These are phyloP conservation scores for Marmota monax DNA, from an alignment of 2,113 vertebrate genomes.

Conservation along the genomic window DNA sequence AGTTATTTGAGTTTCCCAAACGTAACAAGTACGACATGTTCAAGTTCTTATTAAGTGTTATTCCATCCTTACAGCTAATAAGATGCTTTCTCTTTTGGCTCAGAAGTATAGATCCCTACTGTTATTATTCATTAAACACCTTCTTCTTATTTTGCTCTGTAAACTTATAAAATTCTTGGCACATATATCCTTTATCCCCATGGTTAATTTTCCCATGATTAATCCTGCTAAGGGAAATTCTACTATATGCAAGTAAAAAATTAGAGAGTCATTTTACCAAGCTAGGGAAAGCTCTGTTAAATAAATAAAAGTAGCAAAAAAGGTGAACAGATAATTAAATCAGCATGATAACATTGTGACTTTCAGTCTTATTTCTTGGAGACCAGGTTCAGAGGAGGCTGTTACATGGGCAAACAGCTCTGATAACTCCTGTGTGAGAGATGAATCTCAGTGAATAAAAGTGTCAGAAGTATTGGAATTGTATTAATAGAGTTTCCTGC, in stretches of 20 bases:
- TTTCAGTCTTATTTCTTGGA: background rate
- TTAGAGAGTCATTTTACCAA: background rate
- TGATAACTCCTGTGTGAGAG: background rate
- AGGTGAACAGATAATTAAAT: background rate
- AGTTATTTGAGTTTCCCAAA: background rate
- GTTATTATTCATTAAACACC: background rate
- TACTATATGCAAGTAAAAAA: background rate
- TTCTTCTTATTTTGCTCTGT: background rate
- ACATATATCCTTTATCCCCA: background rate
- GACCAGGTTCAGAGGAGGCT: background rate
- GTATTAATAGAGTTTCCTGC: background rate
- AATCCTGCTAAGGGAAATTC: background rate
- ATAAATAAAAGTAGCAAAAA: background rate
- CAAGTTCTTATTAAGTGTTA: background rate
- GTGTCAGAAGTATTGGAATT: background rate
- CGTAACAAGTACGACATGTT: background rate
- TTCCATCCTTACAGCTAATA: background rate
- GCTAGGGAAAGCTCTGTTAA: background rate
- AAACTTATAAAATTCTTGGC: background rate
- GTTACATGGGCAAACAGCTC: background rate
- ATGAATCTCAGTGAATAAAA: background rate
- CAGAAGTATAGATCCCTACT: background rate
- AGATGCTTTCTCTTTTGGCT: background rate
- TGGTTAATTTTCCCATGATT: background rate
- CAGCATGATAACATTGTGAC: background rate